Conservation (phyloP, 2,888 invertebrate species). For the Stenurella melanura region DNA sequence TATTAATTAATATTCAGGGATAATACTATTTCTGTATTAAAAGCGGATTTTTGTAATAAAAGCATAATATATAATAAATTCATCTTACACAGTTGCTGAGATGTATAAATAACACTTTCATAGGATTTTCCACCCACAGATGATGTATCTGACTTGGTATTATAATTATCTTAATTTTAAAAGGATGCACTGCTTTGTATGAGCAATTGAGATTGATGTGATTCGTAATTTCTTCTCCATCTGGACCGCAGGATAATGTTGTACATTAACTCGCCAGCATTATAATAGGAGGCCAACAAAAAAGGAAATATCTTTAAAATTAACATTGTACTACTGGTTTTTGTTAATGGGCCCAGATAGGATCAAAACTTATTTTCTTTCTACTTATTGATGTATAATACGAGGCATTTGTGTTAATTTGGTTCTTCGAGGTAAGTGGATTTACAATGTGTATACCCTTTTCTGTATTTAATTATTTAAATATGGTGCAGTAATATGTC, state of each 20-base stretch:
- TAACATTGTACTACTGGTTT: constrained; percentile 5
- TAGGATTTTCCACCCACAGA: background rate
- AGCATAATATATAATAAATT: background rate
- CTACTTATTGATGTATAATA: background rate
- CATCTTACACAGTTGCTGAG: background rate
- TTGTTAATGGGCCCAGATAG: background rate
- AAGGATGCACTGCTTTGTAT: constrained; percentile 5
- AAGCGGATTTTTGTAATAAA: too few species aligned
- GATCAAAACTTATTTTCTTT: constrained; percentile 4
- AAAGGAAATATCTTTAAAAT: constrained; percentile 7
- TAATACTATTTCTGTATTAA: too few species aligned
- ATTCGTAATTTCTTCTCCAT: background rate
- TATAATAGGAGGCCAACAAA: background rate
- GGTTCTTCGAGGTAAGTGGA: background rate
- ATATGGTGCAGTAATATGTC: background rate
- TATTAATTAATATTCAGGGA: too few species aligned
- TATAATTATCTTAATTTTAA: background rate
- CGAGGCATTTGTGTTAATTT: constrained; percentile 3
- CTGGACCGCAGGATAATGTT: background rate
- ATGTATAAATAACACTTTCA: background rate
- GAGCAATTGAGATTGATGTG: constrained; percentile 6
- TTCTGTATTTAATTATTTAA: background rate
- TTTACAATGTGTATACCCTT: background rate
- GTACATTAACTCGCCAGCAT: background rate
- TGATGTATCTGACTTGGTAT: background rate